Evolutionary conservation across 2,888 invertebrate genomes (phyloP), one percentile per base, ranked within the genome.

Genomic region (Nasonovia ribisnigri): DNA sequence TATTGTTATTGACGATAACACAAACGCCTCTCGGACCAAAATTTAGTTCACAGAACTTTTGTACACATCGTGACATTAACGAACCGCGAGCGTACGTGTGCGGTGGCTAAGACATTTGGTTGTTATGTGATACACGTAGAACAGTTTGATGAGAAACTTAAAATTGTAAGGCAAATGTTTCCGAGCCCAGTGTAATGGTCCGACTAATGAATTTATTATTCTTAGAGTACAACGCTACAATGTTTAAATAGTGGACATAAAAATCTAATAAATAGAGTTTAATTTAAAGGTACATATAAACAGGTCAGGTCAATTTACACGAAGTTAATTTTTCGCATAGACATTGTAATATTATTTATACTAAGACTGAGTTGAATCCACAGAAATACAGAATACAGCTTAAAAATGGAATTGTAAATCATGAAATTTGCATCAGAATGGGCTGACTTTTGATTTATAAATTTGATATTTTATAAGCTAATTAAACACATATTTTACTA

Each of bases 131-230:
- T 46, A 46, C 46, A 86, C 86, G 86, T 86, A 86, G 29, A 46
- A 46, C 84, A 43, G 24, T 84, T 84, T 84, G 86, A 86, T 43
- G n/a, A 46, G 46, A 86, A 86, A 86, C 48, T 48, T n/a, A 20
- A 16, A 46, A 87, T 46, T 46, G 16, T 46, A 46, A 87, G 46
- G 29, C 29, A 46, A 87, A 87, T 48, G 16, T 46, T 26, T 48
- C 87, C 6, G 48, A 43, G n/a, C 87, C 16, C 46, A 46, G n/a
- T n/a, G 48, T 20, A n/a, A 46, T 84, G 84, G 24, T 84, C n/a
- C n/a, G 51, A 48, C 48, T 36, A 88, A 51, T 88, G 24, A 88
- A 51, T 88, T 48, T 51, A 88, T 88, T 88, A 88, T 88, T 48
- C 87, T 48, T 24, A 16, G 48, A 46, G 48, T 29, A 36, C n/a